Base-by-base conservation (phyloP, 2,113 vertebrate species). In the Phocoena sinus region DNA sequence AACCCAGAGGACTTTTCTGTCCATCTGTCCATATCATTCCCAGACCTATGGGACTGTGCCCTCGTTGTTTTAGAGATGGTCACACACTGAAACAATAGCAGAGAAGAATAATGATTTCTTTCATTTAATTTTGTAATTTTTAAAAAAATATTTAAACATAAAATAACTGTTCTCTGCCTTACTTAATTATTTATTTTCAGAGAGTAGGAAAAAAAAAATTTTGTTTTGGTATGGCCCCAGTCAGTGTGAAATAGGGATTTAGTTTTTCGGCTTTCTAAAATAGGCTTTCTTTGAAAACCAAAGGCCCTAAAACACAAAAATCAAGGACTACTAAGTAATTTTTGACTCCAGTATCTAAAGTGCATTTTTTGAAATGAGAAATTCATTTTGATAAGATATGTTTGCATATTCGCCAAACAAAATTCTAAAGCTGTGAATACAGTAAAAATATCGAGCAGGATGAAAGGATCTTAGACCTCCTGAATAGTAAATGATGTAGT, bases 1-100 rank as follows among this genome's bases (percentile, higher is more conserved):
- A n/a, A 96, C 53, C 53, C 0, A 5, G n/a, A 13, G 23, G 15
- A 86, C 12, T 26, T 96, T 95, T 97, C 89, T 71, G 47, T 94
- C 63, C 84, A 38, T 89, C 81, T 82, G 56, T 98, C 84, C 84
- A 90, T 53, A 53, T 92, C 81, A 56, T 81, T 93, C 44, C 11
- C 6, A 53, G 21, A 18, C 26, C 1, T 83, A 28, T 3, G 18
- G 1, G 71, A 81, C 77, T 25, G 50, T 67, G 87, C 2, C 20
- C 2, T 91, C 93, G 21, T 91, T 88, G 33, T 73, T 0, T 81
- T 94, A 96, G 58, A 33, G 65, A 68, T 62, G 11, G n/a, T 31
- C 18, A 93, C 70, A 87, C 86, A 26, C 25, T 76, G 11, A 92
- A 25, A 65, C 28, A 80, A 73, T 36, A 47, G 0, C 33, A 85